Conservation (phyloP, 2,113 vertebrate species). For the Sapajus apella region DNA sequence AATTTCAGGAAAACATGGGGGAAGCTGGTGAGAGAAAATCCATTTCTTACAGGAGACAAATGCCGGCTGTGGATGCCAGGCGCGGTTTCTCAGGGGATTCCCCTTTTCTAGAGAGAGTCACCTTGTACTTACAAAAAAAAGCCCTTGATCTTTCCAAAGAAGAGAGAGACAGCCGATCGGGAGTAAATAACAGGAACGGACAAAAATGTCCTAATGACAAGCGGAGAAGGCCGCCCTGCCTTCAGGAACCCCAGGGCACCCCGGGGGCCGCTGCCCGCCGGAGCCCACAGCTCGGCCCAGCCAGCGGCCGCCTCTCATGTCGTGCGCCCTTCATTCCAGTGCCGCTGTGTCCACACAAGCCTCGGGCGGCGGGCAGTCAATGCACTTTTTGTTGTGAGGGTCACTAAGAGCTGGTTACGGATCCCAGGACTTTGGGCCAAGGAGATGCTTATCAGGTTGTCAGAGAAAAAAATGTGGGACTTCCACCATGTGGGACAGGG, state of each 20-base stretch:
- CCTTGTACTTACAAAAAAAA: not conserved
- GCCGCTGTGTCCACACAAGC: not conserved
- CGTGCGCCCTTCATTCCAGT: not conserved
- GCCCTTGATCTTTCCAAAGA: not conserved
- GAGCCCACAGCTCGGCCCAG: not conserved
- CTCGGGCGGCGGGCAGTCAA: not conserved
- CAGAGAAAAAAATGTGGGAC: conserved; percentile 55
- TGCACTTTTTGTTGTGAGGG: conserved; percentile 66
- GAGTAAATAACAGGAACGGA: not conserved
- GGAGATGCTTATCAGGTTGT: conserved; percentile 68
- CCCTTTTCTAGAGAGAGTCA: not conserved
- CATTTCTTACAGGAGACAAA: not conserved
- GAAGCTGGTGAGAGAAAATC: not conserved
- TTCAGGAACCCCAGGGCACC: not conserved
- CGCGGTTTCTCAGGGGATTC: not conserved
- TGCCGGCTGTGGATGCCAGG: fast-evolving
- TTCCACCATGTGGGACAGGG: not conserved
- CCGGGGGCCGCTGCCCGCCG: not conserved
- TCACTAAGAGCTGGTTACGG: conserved; percentile 65
- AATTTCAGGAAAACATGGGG: not conserved
- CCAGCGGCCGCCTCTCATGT: not conserved
- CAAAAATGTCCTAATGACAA: not conserved
- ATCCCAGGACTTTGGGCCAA: conserved; percentile 67
- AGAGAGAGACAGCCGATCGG: not conserved
- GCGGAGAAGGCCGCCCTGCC: not conserved